Evolutionary conservation across 2,888 invertebrate genomes (phyloP), one percentile per base, ranked within the genome.

Genomic region (Drosophila prostipennis): DNA sequence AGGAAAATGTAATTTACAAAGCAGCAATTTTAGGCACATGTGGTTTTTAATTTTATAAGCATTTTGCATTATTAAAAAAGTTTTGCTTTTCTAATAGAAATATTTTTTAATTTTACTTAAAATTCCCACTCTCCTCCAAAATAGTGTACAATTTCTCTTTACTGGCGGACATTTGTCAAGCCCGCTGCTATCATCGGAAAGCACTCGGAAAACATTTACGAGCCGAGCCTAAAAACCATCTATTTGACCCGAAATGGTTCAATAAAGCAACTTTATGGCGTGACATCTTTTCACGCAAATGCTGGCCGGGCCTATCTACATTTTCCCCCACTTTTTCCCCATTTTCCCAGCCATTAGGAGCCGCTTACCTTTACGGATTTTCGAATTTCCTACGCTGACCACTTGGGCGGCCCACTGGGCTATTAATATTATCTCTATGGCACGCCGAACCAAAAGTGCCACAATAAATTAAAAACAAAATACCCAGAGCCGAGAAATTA

Each of bases 401-500:
- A 78, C 85, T 80, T 81, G 54, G 56, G 36, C 34, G 45, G 14
- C 34, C 40, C 11, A 34, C 10, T 5, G 34, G 63, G 79, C 82
- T 82, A 82, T 82, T 88, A 87, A 88, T 82, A 83, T 82, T 82
- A 82, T 82, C 88, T 88, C 65, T 79, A 79, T 71, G 56, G 82
- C 80, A 70, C 76, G 72, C 57, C 79, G 55, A 67, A 63, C 46
- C 40, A 78, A 81, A 57, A 87, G 88, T 82, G 88, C 80, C 72
- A 70, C 86, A 83, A 80, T 80, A 80, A 80, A 80, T 80, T 80
- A 87, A 84, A 80, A 78, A 60, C 34, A 39, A 71, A 60, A 46
- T 32, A 36, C 51, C 34, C 23, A 36, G 42, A 26, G 42, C 29
- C 71, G 53, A 83, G 71, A 80, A 77, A 86, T 58, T 71, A 71